A percentile compares a stretch with the other conserved stretches of the same genome.
These are phyloP conservation scores for Mobula hypostoma DNA, from an alignment of 2,113 vertebrate species.

Conservation along the genomic window DNA sequence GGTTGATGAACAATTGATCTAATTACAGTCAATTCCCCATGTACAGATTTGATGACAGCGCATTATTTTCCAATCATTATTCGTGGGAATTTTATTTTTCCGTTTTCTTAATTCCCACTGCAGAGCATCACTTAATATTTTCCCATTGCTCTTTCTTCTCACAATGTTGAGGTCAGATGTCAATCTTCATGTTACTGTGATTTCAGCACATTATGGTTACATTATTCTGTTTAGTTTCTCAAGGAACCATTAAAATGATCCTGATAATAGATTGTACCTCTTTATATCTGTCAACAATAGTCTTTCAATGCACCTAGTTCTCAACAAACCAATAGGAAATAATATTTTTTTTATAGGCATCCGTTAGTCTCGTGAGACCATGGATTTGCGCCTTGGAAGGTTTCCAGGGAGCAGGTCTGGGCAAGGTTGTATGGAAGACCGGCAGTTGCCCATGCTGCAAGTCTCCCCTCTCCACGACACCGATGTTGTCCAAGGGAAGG, in stretches of 20 bases:
- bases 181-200: background rate
- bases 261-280: background rate
- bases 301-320: background rate
- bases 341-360: background rate
- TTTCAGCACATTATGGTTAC: slow-evolving; percentile 1
- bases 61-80: slow-evolving; percentile 28
- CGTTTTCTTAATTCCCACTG: slow-evolving; percentile 18
- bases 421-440: too few relatives aligned
- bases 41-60: slow-evolving; percentile 13
- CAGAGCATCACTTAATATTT: slow-evolving; percentile 22
- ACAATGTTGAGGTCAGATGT: slow-evolving; percentile 17
- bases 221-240: slow-evolving; percentile 13
- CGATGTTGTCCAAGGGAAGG: too few relatives aligned
- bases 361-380: too few relatives aligned
- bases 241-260: background rate
- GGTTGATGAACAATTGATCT: background rate
- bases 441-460: too few relatives aligned
- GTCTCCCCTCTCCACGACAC: too few relatives aligned
- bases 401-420: too few relatives aligned
- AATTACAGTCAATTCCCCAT: background rate
- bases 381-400: too few relatives aligned
- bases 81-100: background rate
- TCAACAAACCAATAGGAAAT: background rate
- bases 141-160: slow-evolving; percentile 24
- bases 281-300: background rate